Percentiles rank a stretch among this genome's conserved stretches.
phyloP scores from a whole-genome alignment of 2,113 vertebrate species.

The Pionites leucogaster region DNA sequence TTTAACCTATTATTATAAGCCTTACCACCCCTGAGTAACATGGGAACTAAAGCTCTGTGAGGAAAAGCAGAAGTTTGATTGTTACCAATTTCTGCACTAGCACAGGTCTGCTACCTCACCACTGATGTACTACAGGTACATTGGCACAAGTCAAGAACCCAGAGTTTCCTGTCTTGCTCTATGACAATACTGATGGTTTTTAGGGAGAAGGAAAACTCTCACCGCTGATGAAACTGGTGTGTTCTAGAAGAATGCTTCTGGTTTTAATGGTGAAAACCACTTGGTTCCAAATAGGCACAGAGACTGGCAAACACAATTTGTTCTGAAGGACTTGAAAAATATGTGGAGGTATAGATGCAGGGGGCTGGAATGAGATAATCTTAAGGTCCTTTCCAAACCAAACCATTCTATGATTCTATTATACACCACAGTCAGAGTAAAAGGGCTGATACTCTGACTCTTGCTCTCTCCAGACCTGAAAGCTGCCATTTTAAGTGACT shows the following conservation, averaged over 20 bases:
- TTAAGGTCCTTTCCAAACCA: background rate
- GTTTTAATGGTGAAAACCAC: background rate
- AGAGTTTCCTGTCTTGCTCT: background rate
- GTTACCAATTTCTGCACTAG: background rate
- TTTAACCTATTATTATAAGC: background rate
- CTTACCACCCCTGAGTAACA: background rate
- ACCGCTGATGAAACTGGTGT: background rate
- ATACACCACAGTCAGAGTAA: background rate
- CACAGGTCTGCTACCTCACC: background rate
- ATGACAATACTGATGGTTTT: background rate
- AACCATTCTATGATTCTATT: background rate
- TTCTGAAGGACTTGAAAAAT: background rate
- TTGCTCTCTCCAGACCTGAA: background rate
- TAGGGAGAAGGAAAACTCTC: background rate
- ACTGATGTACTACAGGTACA: background rate
- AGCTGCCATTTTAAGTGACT: background rate
- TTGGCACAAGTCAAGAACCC: background rate
- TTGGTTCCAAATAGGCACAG: background rate
- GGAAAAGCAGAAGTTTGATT: background rate
- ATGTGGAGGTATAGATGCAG: background rate
- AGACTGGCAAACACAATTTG: background rate
- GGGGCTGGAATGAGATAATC: background rate
- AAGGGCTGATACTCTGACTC: background rate
- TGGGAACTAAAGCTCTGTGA: background rate
- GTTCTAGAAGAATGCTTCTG: background rate